Evolutionary conservation across 2,113 vertebrate species (phyloP).

Genomic region (Syngnathus floridae): DNA sequence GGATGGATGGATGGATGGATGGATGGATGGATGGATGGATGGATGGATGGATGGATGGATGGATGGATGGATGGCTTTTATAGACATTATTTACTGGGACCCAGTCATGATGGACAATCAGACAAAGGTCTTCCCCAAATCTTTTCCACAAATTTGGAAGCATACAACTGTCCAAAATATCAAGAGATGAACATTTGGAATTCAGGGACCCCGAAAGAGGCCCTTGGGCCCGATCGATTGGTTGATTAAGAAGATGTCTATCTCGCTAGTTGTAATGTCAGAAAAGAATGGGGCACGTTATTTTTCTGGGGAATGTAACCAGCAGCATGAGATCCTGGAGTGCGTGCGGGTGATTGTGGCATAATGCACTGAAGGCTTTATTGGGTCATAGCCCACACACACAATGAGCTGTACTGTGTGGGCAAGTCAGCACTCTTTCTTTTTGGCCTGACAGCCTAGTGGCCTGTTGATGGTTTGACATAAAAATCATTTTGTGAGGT

Average conservation of each 20-base stretch:
- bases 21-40: no score
- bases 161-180: neutral
- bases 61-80: no score
- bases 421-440: neutral
- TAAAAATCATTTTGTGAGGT: neutral
- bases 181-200: neutral
- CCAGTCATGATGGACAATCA: neutral
- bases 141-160: neutral
- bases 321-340: constrained; percentile 3
- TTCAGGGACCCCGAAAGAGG: neutral
- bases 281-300: neutral
- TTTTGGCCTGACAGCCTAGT: neutral
- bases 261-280: neutral
- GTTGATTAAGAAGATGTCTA: neutral
- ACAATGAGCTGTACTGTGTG: constrained; percentile 4
- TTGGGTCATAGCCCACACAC: constrained; percentile 6
- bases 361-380: constrained; percentile 2
- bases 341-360: constrained; percentile 4
- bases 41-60: no score
- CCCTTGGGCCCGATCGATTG: neutral
- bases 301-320: neutral
- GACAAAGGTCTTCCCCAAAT: neutral
- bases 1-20: no score
- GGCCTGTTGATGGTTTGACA: neutral
- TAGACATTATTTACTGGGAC: no score